A percentile compares a stretch with the other conserved stretches of the same genome.
These are phyloP conservation scores for Drosophila niveifrons DNA, from an alignment of 2,888 invertebrate genomes.

Conservation along the genomic window DNA sequence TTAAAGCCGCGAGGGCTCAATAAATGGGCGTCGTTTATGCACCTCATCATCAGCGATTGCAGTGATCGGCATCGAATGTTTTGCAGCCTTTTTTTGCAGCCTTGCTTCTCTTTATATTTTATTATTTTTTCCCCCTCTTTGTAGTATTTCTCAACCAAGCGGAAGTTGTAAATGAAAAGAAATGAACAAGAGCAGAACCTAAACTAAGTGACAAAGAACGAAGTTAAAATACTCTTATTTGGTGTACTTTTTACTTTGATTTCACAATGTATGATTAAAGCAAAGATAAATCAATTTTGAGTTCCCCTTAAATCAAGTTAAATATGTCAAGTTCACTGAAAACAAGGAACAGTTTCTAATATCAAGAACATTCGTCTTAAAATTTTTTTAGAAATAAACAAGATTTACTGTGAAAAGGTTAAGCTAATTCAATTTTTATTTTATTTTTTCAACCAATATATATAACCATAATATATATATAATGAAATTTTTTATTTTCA, in stretches of 20 bases:
- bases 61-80: conserved; percentile 67
- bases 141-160: conserved; percentile 48
- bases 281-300: too few relatives aligned
- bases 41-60: conserved; percentile 80
- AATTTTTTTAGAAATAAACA: too few relatives aligned
- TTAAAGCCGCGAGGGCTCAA: conserved; percentile 78
- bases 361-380: too few relatives aligned
- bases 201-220: conserved; percentile 4
- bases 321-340: too few relatives aligned
- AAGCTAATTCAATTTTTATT: too few relatives aligned
- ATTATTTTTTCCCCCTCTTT: conserved; percentile 5
- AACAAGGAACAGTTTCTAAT: too few relatives aligned
- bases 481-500: not conserved
- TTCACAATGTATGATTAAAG: too few relatives aligned
- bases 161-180: conserved; percentile 69
- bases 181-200: conserved; percentile 6
- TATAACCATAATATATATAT: not conserved
- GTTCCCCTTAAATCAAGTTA: too few relatives aligned
- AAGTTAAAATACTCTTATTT: conserved; percentile 7
- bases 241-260: too few relatives aligned
- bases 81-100: conserved; percentile 39
- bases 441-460: not conserved
- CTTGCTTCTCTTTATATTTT: conserved; percentile 15
- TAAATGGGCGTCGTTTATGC: conserved; percentile 82
- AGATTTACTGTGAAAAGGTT: too few relatives aligned